Evolutionary conservation across 2,113 vertebrate genomes (phyloP).

Genomic region (Nerophis lumbriciformis): DNA sequence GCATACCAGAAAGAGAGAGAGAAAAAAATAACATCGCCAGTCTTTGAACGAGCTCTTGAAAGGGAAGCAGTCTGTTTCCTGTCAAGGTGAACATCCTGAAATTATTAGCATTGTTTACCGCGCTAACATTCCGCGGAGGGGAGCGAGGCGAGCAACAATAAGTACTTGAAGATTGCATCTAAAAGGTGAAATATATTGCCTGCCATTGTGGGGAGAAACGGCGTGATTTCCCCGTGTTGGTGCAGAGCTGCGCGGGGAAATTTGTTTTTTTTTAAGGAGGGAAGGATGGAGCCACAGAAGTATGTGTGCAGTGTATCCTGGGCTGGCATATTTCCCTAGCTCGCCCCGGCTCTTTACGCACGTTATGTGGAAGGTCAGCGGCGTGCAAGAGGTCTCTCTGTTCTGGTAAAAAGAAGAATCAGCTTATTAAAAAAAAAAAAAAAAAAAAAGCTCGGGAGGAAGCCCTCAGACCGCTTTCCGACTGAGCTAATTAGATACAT

Average conservation of each 20-base stretch:
- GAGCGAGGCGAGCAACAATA: constrained; percentile 34
- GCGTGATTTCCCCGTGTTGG: constrained; percentile 37
- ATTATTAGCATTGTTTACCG: constrained; percentile 69
- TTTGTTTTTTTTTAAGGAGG: constrained; percentile 19
- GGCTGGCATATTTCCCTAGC: constrained; percentile 16
- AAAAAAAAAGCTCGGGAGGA: constrained; percentile 41
- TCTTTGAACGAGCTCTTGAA: constrained; percentile 57
- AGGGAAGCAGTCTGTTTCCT: constrained; percentile 56
- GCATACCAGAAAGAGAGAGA: constrained; percentile 54
- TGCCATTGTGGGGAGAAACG: constrained; percentile 21
- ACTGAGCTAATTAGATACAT: constrained; percentile 66
- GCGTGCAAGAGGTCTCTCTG: constrained; percentile 48
- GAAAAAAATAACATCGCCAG: constrained; percentile 44
- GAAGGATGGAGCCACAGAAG: constrained; percentile 9
- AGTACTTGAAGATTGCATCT: constrained; percentile 51
- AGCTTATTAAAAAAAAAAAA: constrained; percentile 67
- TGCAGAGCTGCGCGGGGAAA: constrained; percentile 28
- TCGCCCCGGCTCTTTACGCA: constrained; percentile 48
- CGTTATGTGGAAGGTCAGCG: constrained; percentile 62
- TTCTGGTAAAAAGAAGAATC: constrained; percentile 62
- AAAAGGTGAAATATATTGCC: constrained; percentile 54
- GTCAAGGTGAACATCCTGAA: constrained; percentile 61
- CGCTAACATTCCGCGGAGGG: constrained; percentile 28
- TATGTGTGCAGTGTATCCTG: constrained; percentile 11
- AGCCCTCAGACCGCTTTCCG: constrained; percentile 33